phyloP scores from a whole-genome alignment of 1,140 invertebrate species.

The Bradynema listronoti region DNA sequence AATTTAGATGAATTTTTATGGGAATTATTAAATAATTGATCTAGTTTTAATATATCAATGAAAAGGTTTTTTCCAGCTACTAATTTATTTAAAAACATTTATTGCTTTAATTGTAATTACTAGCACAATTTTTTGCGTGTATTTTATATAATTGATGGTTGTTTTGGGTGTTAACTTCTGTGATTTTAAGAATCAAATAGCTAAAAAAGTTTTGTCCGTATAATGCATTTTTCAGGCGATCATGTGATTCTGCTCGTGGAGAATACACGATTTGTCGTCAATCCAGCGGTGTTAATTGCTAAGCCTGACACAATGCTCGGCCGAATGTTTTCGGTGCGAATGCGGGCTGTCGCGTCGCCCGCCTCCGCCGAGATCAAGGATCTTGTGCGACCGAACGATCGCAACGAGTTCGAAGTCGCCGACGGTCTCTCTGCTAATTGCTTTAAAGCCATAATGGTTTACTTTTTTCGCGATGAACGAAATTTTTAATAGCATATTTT shows the following conservation, averaged over 20 bases:
- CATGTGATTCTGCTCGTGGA: constrained; percentile 51
- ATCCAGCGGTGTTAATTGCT: constrained; percentile 44
- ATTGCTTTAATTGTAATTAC: too few species aligned
- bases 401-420: constrained; percentile 94
- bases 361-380: constrained; percentile 15
- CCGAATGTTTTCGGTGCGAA: constrained; percentile 48
- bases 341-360: constrained; percentile 13
- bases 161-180: too few species aligned
- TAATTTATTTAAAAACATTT: constrained; percentile 15
- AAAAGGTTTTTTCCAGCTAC: constrained; percentile 8
- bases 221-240: constrained; percentile 46
- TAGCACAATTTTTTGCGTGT: too few species aligned
- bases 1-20: background rate
- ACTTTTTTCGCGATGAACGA: background rate
- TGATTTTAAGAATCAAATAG: too few species aligned
- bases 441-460: constrained; percentile 81
- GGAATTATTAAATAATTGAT: background rate
- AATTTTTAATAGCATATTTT: too few species aligned
- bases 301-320: constrained; percentile 58
- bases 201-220: too few species aligned
- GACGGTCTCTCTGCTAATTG: constrained; percentile 91
- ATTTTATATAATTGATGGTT: too few species aligned
- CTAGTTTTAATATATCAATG: constrained; percentile 17
- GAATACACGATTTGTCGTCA: constrained; percentile 53
- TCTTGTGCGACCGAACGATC: constrained; percentile 70